Conservation (phyloP, 2,888 invertebrate genomes). For the Andrena fulva region DNA sequence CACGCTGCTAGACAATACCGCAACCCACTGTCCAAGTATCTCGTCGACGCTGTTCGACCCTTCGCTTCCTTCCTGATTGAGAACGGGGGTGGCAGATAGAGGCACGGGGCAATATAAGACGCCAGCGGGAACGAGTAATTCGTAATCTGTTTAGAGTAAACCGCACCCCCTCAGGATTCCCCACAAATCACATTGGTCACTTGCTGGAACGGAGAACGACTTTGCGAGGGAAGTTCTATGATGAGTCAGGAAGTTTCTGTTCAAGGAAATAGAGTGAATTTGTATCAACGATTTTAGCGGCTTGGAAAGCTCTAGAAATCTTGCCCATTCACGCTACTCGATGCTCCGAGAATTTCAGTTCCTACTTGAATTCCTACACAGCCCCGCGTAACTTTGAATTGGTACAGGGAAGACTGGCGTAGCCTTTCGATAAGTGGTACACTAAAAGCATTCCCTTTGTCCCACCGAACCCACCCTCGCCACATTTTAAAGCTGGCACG, state of each 20-base stretch:
- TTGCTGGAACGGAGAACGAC: background rate
- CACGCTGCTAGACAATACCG: background rate
- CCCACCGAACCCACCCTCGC: too few relatives aligned
- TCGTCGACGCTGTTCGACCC: background rate
- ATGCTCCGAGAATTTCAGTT: too few relatives aligned
- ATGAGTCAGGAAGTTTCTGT: background rate
- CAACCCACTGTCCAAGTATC: background rate
- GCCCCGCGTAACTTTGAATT: too few relatives aligned
- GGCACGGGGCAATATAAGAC: background rate
- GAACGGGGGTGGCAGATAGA: background rate
- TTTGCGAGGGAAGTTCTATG: background rate
- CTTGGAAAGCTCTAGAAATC: background rate
- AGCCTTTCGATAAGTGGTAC: too few relatives aligned
- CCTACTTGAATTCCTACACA: too few relatives aligned
- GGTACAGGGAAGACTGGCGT: too few relatives aligned
- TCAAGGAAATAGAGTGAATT: background rate
- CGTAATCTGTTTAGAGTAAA: conserved; percentile 26
- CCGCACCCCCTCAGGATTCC: background rate
- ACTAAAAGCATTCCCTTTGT: too few relatives aligned
- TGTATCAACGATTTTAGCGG: background rate
- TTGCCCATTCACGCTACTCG: too few relatives aligned
- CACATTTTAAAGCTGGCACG: too few relatives aligned
- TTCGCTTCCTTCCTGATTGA: conserved; percentile 6
- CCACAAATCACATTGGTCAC: conserved; percentile 22
- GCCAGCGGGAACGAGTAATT: conserved; percentile 1